Base-by-base conservation (phyloP, 2,888 invertebrate genomes). In the Pachymerium ferrugineum region DNA sequence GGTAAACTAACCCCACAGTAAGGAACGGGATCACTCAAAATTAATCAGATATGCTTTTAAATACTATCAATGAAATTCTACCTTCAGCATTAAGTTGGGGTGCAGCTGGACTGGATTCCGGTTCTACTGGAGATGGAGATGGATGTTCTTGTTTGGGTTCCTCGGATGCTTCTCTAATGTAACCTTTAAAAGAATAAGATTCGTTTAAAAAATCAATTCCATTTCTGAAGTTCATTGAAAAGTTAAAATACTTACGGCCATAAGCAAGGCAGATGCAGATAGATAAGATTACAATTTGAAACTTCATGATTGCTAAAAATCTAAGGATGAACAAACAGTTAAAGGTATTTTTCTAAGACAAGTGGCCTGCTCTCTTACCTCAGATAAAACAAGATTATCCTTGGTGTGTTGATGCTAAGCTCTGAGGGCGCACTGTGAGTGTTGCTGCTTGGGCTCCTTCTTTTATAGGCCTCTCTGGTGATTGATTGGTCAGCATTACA, bases 401-500 rank as follows among this genome's bases (percentile, higher is more conserved):
- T 62, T 62, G 62, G 28, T 62, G 62, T 62, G 25, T 62, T 62
- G 62, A 62, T 62, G 62, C 62, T 62, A 12, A 62, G 62, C 62
- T 62, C 62, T 62, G 62, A 62, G 12, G 62, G 62, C 62, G 62
- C 62, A 62, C 62, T 62, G 62, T 62, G 62, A 6, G 25, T 62
- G 16, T 19, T 62, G 62, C 62, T 25, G 62, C 62, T 28, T 12
- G 38, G 10, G 62, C 62, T 14, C 25, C 25, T 22, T 25, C 62
- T 62, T 62, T 62, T 62, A 62, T 62, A 62, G 62, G 62, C 25
- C 62, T 10, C 0, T 14, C 25, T 62, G 62, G 28, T 22, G 62
- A 62, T 62, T 62, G 62, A 62, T 62, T 62, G 62, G 62, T 62
- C 62, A 62, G 62, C 62, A 54, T 62, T 62, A 25, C 62, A 62